Evolutionary conservation across 2,113 vertebrate species (phyloP), one percentile per base, ranked within the genome.

Genomic region (Psittacus erithacus): DNA sequence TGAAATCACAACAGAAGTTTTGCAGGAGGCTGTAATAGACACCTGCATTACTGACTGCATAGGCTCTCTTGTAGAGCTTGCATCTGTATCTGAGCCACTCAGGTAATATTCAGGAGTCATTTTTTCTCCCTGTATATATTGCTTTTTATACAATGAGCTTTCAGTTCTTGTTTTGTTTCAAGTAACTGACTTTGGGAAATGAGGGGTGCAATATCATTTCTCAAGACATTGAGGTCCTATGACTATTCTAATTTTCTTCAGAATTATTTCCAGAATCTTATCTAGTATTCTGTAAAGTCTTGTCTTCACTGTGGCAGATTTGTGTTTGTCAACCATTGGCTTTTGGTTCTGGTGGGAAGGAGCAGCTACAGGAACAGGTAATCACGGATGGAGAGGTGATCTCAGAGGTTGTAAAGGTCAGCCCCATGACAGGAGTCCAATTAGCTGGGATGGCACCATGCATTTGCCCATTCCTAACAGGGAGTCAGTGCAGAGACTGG

Each of bases 311-410:
- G 0, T 55, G 35, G 43, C n/a, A 43, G 6, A 20, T 55, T 60
- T 87, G 17, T 73, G 6, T 38, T 35, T 63, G 59, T 71, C 78
- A 64, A 0, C 4, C 15, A 8, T 1, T 76, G 41, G 14, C 39
- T 76, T 64, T 33, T 86, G 35, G 17, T 86, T 95, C 28, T 4
- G 14, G 47, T 68, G 43, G 29, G 49, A 75, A 89, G 47, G 33
- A 68, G 20, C 39, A 90, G 35, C 65, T 87, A 55, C 23, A 76
- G 67, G 75, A 88, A 65, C 22, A 17, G 23, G 27, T 24, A 39
- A 8, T 62, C 49, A 28, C 0, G 0, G 38, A 25, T 7, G 77
- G n/a, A 73, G 29, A 39, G 10, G 10, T 75, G 68, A 55, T 86
- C 59, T 81, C 3, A 2, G 35, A 38, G 67, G 39, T 2, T 70